Conservation (phyloP, 35 echinoderm and acorn worm species). For the Ptychodera flava region DNA sequence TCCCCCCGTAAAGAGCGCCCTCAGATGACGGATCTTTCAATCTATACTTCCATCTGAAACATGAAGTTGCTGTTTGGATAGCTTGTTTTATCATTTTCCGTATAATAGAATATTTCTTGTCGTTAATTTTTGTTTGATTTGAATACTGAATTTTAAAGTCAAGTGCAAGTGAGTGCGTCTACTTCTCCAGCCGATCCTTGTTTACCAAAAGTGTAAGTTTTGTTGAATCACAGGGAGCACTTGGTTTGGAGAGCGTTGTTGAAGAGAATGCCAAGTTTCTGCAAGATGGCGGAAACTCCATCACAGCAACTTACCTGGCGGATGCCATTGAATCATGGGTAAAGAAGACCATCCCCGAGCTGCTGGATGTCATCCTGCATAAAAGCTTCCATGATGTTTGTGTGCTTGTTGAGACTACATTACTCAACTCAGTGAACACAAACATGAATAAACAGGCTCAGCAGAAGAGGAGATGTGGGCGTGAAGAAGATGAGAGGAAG, state of each 20-base stretch:
- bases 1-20: no score
- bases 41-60: no score
- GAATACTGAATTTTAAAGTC: no score
- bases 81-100: no score
- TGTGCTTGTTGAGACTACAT: conserved; percentile 1
- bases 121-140: no score
- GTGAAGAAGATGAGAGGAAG: no score
- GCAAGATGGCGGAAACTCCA: conserved; percentile 47
- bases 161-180: no score
- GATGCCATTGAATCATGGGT: conserved; percentile 24
- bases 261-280: conserved; percentile 18
- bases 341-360: conserved; percentile 18
- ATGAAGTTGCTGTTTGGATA: no score
- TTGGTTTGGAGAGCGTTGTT: not conserved
- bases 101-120: no score
- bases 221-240: not conserved
- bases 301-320: conserved; percentile 35
- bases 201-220: no score
- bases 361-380: conserved; percentile 51
- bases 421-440: not conserved
- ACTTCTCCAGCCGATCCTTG: no score
- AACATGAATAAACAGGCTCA: not conserved
- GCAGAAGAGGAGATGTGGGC: not conserved
- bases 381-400: conserved; percentile 17
- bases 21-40: no score